Percentiles rank a stretch among this genome's conserved stretches.
Conservation (phyloP, 1,140 invertebrate species). For the Drosophila serrata region DNA sequence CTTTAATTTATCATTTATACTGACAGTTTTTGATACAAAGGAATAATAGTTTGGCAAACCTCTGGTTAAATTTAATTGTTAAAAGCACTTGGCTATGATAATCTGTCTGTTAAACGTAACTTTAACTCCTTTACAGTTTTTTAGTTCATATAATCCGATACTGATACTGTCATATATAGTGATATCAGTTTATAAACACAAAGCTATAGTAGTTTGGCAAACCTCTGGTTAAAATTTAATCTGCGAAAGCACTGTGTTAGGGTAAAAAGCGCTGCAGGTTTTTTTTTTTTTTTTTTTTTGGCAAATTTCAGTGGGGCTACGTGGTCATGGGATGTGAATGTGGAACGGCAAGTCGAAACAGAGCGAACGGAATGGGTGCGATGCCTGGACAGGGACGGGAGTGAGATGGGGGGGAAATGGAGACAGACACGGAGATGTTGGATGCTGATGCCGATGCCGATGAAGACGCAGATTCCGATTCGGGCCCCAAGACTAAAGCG, state of each 20-base stretch:
- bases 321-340: slow-evolving; percentile 45
- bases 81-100: no score
- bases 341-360: slow-evolving; percentile 48
- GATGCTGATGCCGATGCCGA: slow-evolving; percentile 41
- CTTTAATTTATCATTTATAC: no score
- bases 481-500: slow-evolving; percentile 39
- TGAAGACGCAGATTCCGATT: slow-evolving; percentile 50
- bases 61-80: no score
- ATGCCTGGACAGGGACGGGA: slow-evolving; percentile 40
- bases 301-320: slow-evolving; percentile 27
- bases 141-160: no score
- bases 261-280: slow-evolving; percentile 29
- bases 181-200: no score
- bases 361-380: slow-evolving; percentile 48
- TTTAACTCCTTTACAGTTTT: no score
- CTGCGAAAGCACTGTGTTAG: not conserved
- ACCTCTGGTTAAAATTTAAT: slow-evolving; percentile 3
- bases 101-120: no score
- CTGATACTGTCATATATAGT: no score
- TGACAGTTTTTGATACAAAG: no score
- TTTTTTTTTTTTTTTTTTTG: slow-evolving; percentile 3
- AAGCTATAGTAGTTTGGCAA: not conserved
- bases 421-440: slow-evolving; percentile 32
- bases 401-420: slow-evolving; percentile 8
- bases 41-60: no score